Evolutionary conservation across 2,797 vertebrate genomes (phyloP), one percentile per base, ranked within the genome.

Genomic region (Sylvia borin): DNA sequence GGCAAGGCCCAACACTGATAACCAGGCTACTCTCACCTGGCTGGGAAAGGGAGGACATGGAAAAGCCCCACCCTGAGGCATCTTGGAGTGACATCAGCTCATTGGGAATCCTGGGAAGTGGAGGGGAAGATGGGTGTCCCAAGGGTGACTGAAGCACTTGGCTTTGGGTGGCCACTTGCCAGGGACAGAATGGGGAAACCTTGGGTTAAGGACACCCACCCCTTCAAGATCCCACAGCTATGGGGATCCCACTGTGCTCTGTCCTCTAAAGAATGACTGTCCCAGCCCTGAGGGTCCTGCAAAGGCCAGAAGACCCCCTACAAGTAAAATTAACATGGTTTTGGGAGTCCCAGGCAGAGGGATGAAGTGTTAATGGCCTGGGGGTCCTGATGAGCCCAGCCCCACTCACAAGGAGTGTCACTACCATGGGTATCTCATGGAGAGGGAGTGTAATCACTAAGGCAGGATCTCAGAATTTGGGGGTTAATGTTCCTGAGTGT

Each of bases 101-200:
- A 11, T 99, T 98, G 11, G 90, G 80, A 20, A 82, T 47, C 22
- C 70, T 89, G n/a, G 74, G 48, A 45, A 84, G 14, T 6, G 36
- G 60, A 32, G 89, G 17, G 10, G 15, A 5, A 67, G 34, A 43
- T 0, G 8, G 73, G 26, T 88, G 93, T 10, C 98, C 98, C 0
- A 96, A 97, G 0, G 98, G 98, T 71, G 98, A 98, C 38, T 98
- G 97, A 47, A 97, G 97, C 82, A 98, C 96, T 40, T 38, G 89
- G 51, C 98, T 98, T 3, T 98, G 97, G 11, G 97, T 98, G 51
- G 95, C 93, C 78, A 98, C 98, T 97, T 98, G 98, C 93, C 98
- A 99, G 95, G 22, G 32, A 45, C 29, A 76, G n/a, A 88, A 60
- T 5, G 5, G 25, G 8, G 13, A 11, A 26, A 3, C 19, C 7